Evolutionary conservation across 2,113 vertebrate species (phyloP).

Genomic region (Apodemus sylvaticus): DNA sequence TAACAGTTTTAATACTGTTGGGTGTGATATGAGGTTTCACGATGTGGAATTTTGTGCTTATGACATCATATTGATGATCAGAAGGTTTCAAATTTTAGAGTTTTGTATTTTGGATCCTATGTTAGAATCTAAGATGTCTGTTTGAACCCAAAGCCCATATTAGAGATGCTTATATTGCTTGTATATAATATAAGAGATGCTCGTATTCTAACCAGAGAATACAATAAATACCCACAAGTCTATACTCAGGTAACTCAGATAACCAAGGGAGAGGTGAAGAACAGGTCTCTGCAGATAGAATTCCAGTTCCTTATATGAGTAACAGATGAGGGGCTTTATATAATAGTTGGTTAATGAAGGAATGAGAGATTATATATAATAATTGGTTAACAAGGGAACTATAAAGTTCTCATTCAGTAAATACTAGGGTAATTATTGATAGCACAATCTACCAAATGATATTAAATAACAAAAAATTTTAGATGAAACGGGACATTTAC

Average conservation of each 20-base stretch:
- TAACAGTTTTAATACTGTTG: background rate
- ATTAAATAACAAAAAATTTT: background rate
- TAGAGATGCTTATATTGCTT: background rate
- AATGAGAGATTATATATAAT: background rate
- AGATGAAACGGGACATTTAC: background rate
- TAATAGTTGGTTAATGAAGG: background rate
- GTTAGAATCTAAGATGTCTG: background rate
- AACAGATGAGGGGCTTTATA: background rate
- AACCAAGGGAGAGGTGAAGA: background rate
- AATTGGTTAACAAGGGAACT: background rate
- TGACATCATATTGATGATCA: background rate
- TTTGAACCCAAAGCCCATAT: background rate
- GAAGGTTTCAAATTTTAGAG: background rate
- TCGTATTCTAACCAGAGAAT: background rate
- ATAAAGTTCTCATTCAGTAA: background rate
- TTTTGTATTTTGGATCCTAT: background rate
- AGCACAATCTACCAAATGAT: background rate
- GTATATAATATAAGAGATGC: too few relatives aligned
- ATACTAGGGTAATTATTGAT: background rate
- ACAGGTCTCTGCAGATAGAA: background rate
- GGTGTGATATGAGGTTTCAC: background rate
- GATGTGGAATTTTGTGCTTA: background rate
- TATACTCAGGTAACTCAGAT: background rate
- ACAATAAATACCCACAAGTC: background rate
- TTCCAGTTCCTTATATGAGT: slow-evolving; percentile 2